A percentile compares a stretch with the other conserved stretches of the same genome.
Evolutionary conservation across 1,140 invertebrate genomes (phyloP).

Genomic region (Drosophila leontia): DNA sequence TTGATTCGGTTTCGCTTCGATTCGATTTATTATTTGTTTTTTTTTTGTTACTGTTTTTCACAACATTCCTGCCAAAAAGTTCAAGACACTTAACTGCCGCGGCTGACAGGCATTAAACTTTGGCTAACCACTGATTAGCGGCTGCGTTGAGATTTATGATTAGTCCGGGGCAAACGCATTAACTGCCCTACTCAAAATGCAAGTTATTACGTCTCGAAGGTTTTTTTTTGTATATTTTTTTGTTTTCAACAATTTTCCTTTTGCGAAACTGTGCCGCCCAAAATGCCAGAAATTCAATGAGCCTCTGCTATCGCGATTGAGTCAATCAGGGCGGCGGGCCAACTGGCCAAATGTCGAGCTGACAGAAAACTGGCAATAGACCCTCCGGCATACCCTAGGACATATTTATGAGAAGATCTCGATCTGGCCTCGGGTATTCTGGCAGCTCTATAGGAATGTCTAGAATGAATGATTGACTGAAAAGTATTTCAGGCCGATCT

Average conservation of each 20-base stretch:
- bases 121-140: conserved; percentile 71
- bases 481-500: conserved; percentile 15
- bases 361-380: conserved; percentile 22
- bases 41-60: conserved; percentile 39
- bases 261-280: conserved; percentile 71
- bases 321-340: conserved; percentile 64
- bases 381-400: conserved; percentile 38
- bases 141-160: conserved; percentile 80
- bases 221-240: conserved; percentile 34
- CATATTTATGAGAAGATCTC: conserved; percentile 31
- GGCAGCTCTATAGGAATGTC: conserved; percentile 24
- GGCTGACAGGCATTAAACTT: conserved; percentile 77
- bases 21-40: conserved; percentile 79
- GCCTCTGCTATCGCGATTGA: conserved; percentile 60
- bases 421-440: conserved; percentile 30
- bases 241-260: conserved; percentile 13
- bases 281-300: conserved; percentile 82
- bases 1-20: conserved; percentile 28
- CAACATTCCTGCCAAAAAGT: conserved; percentile 78
- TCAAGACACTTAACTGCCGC: conserved; percentile 76
- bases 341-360: conserved; percentile 29
- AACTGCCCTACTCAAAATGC: conserved; percentile 79
- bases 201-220: conserved; percentile 79
- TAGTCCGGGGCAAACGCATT: conserved; percentile 69
- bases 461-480: conserved; percentile 30